phyloP scores from a whole-genome alignment of 2,797 vertebrate genomes.

The Sebastes vulpes region DNA sequence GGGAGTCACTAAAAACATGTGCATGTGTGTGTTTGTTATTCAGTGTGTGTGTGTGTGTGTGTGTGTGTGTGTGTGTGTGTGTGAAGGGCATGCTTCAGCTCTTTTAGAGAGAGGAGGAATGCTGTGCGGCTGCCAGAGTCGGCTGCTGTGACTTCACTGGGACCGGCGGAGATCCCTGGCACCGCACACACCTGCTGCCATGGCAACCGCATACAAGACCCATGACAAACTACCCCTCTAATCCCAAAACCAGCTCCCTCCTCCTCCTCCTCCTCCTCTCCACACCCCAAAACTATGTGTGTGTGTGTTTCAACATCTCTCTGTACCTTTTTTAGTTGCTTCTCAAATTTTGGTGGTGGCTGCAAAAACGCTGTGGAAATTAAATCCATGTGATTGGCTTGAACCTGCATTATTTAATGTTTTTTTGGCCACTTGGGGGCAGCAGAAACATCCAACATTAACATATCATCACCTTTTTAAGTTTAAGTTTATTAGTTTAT shows the following conservation, averaged over 20 bases:
- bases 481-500: neutral
- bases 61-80: slow-evolving; percentile 26
- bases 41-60: slow-evolving; percentile 8
- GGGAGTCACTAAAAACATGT: neutral
- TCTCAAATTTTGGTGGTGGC: neutral
- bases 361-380: neutral
- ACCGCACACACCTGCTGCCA: slow-evolving; percentile 63
- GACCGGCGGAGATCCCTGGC: slow-evolving; percentile 71
- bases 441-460: neutral
- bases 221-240: slow-evolving; percentile 37
- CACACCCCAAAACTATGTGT: neutral
- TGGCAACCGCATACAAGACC: slow-evolving; percentile 69
- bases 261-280: neutral
- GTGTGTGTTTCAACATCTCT: neutral
- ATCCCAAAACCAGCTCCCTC: neutral
- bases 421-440: neutral
- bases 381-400: neutral
- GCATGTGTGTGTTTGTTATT: slow-evolving; percentile 8
- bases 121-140: slow-evolving; percentile 59
- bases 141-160: slow-evolving; percentile 71
- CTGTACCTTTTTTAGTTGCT: neutral
- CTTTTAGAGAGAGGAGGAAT: slow-evolving; percentile 66
- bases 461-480: neutral
- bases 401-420: neutral
- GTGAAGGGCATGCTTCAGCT: slow-evolving; percentile 34